Percentiles rank a stretch among this genome's conserved stretches.
These are phyloP conservation scores for Poeciliopsis turneri DNA, from an alignment of 2,797 vertebrate genomes.

Conservation along the genomic window DNA sequence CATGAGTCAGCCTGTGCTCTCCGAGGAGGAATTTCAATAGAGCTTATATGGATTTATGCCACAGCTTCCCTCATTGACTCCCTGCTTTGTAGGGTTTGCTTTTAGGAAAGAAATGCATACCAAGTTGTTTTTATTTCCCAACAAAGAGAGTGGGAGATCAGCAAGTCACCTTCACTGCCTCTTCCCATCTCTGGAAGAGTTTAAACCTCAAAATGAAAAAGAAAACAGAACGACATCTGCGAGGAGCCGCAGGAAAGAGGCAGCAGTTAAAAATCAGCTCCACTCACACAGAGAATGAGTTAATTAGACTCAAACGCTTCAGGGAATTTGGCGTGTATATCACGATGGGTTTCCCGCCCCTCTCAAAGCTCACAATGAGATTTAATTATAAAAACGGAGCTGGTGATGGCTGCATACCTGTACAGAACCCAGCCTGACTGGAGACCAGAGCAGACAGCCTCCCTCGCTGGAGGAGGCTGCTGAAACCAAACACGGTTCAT, in stretches of 20 bases:
- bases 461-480: slow-evolving; percentile 1
- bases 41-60: slow-evolving; percentile 73
- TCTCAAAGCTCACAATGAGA: slow-evolving; percentile 51
- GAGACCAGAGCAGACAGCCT: slow-evolving; percentile 11
- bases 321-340: slow-evolving; percentile 63
- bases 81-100: slow-evolving; percentile 50
- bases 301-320: slow-evolving; percentile 66
- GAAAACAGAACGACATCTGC: slow-evolving; percentile 13
- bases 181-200: slow-evolving; percentile 18
- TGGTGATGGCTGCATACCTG: slow-evolving; percentile 47
- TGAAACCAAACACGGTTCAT: slow-evolving; percentile 1
- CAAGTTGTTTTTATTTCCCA: slow-evolving; percentile 64
- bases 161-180: slow-evolving; percentile 62
- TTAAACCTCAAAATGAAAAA: slow-evolving; percentile 23
- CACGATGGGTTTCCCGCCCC: slow-evolving; percentile 19
- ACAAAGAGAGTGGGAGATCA: slow-evolving; percentile 15
- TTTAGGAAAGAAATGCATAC: slow-evolving; percentile 58
- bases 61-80: slow-evolving; percentile 55
- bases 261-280: slow-evolving; percentile 49
- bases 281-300: slow-evolving; percentile 48
- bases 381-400: slow-evolving; percentile 57
- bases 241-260: slow-evolving; percentile 23
- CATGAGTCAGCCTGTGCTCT: slow-evolving; percentile 60
- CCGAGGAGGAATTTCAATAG: slow-evolving; percentile 66
- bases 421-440: slow-evolving; percentile 16